These are phyloP conservation scores for Sciurus vulgaris DNA, from an alignment of 2,797 vertebrate genomes.

Conservation along the genomic window DNA sequence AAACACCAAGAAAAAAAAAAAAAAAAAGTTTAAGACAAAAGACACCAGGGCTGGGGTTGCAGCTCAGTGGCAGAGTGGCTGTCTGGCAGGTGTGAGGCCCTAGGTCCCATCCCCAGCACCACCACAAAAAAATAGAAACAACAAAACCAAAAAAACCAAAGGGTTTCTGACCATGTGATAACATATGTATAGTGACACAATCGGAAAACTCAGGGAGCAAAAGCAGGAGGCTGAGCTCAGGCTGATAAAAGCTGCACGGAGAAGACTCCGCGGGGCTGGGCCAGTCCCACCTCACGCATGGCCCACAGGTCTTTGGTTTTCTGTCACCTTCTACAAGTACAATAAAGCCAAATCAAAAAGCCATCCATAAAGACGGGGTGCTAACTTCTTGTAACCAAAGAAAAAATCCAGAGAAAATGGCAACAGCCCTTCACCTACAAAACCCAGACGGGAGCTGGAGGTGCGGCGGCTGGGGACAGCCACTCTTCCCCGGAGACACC, in stretches of 20 bases:
- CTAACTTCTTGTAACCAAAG: not conserved
- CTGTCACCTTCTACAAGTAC: not conserved
- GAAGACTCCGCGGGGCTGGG: not conserved
- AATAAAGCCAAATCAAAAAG: not conserved
- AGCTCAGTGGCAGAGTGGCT: not conserved
- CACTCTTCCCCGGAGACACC: rapidly evolving
- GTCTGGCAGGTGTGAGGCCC: not conserved
- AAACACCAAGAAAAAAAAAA: not conserved
- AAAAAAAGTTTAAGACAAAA: not conserved
- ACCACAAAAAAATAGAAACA: not conserved
- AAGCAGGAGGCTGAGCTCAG: too few relatives aligned
- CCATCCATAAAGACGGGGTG: rapidly evolving
- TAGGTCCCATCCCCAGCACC: not conserved
- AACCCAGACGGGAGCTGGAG: rapidly evolving
- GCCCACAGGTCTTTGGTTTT: not conserved
- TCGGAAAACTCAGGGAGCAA: not conserved
- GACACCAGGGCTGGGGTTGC: not conserved
- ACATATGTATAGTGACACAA: not conserved
- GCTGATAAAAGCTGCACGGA: rapidly evolving
- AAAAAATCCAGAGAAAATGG: rapidly evolving
- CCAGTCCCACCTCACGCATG: rapidly evolving
- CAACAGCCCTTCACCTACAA: rapidly evolving
- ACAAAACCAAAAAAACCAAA: not conserved
- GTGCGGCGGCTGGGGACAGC: rapidly evolving
- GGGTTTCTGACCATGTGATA: rapidly evolving